These are phyloP conservation scores for Phylloscopus trochiloides DNA, from an alignment of 2,113 vertebrate species.

Conservation along the genomic window DNA sequence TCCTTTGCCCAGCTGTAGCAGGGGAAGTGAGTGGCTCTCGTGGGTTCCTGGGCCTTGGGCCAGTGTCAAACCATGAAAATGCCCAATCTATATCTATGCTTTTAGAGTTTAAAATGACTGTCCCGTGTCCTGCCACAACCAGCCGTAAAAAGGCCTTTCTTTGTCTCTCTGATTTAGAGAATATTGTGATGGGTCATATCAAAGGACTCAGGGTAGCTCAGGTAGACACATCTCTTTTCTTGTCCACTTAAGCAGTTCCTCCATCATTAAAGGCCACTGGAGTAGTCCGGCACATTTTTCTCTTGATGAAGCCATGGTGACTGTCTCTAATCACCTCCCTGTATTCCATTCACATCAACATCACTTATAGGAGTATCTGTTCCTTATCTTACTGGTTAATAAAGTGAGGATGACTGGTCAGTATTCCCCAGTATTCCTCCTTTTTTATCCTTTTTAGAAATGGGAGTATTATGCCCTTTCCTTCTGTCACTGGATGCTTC, in stretches of 20 bases:
- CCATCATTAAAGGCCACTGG: not conserved
- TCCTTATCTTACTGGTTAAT: not conserved
- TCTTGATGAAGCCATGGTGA: not conserved
- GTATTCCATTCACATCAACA: not conserved
- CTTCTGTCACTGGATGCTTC: not conserved
- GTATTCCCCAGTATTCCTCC: not conserved
- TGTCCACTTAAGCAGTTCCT: not conserved
- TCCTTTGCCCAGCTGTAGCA: not conserved
- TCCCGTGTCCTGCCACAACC: not conserved
- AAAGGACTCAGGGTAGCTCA: not conserved
- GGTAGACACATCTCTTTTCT: not conserved
- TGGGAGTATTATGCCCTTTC: not conserved
- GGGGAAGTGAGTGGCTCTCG: fast-evolving
- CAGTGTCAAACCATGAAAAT: not conserved
- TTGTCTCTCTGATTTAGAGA: not conserved
- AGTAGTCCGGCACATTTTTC: not conserved
- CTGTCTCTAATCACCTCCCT: not conserved
- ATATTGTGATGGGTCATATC: not conserved
- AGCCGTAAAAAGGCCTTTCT: not conserved
- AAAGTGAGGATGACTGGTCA: not conserved
- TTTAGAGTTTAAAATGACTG: not conserved
- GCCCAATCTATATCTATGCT: not conserved
- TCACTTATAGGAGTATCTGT: not conserved
- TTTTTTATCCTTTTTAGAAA: not conserved
- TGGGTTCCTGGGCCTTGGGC: not conserved